Conservation (phyloP, 2,797 vertebrate genomes). For the Lycodopsis pacificus region DNA sequence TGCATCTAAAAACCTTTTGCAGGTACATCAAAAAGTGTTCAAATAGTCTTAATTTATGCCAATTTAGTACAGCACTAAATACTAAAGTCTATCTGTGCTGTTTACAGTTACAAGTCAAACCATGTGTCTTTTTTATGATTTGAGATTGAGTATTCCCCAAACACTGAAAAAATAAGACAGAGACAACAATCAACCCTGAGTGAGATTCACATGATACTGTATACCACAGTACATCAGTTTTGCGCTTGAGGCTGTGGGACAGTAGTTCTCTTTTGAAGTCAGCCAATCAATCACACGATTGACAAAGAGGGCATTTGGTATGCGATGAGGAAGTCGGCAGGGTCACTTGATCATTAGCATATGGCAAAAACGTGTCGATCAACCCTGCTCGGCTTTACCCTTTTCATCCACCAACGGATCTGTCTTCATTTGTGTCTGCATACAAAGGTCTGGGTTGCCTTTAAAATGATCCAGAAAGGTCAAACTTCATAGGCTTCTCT, state of each 20-base stretch:
- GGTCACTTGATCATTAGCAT: conserved; percentile 80
- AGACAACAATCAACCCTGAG: background rate
- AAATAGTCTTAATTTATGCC: conserved; percentile 33
- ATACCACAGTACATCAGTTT: conserved; percentile 37
- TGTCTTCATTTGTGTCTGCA: conserved; percentile 85
- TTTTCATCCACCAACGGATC: conserved; percentile 83
- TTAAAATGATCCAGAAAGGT: conserved; percentile 85
- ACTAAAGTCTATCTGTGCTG: conserved; percentile 27
- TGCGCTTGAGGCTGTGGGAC: conserved; percentile 51
- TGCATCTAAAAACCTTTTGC: conserved; percentile 22
- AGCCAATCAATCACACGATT: conserved; percentile 76
- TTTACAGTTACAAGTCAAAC: conserved; percentile 41
- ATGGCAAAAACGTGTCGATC: conserved; percentile 82
- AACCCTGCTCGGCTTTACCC: conserved; percentile 80
- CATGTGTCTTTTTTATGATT: conserved; percentile 27
- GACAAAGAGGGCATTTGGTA: conserved; percentile 77
- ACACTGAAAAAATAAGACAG: conserved; percentile 25
- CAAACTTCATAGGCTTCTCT: conserved; percentile 80
- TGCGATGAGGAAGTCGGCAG: conserved; percentile 68
- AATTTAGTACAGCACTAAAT: background rate
- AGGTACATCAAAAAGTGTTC: conserved; percentile 17
- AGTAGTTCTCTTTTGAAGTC: conserved; percentile 63
- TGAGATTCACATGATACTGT: conserved; percentile 25
- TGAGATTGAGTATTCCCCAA: conserved; percentile 38
- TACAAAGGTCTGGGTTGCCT: conserved; percentile 85